These are phyloP conservation scores for Punctoribates punctum DNA, from an alignment of 2,888 invertebrate genomes.

Conservation along the genomic window DNA sequence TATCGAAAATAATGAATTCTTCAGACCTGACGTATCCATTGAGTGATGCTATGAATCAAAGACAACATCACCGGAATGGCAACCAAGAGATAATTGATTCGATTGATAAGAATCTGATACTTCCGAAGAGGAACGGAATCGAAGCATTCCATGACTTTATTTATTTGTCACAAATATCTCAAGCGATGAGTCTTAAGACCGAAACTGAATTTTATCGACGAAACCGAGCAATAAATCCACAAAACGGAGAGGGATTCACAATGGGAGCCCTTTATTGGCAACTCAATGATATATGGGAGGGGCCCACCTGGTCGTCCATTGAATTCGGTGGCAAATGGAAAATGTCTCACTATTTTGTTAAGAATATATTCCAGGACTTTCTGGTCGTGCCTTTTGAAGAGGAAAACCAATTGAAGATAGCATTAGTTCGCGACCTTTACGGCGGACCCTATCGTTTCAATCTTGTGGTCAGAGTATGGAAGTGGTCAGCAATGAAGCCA, in stretches of 20 bases:
- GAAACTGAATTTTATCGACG: slow-evolving; percentile 79
- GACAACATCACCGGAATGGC: slow-evolving; percentile 68
- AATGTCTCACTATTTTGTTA: slow-evolving; percentile 82
- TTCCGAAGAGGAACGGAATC: slow-evolving; percentile 57
- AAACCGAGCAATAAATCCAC: slow-evolving; percentile 54
- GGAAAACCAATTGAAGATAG: slow-evolving; percentile 44
- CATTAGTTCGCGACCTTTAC: slow-evolving; percentile 45
- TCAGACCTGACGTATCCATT: slow-evolving; percentile 53
- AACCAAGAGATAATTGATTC: slow-evolving; percentile 42
- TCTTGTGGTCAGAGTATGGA: slow-evolving; percentile 44
- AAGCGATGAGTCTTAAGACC: slow-evolving; percentile 80
- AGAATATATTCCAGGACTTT: slow-evolving; percentile 62
- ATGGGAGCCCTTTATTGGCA: slow-evolving; percentile 99
- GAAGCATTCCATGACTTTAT: slow-evolving; percentile 64
- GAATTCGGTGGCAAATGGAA: slow-evolving; percentile 74
- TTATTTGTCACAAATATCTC: slow-evolving; percentile 76
- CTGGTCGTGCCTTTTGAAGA: slow-evolving; percentile 54
- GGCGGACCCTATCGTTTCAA: not conserved
- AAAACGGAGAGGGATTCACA: slow-evolving; percentile 65
- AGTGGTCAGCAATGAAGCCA: slow-evolving; percentile 47
- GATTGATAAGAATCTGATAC: slow-evolving; percentile 63
- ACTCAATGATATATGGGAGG: slow-evolving; percentile 92
- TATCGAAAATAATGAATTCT: slow-evolving; percentile 59
- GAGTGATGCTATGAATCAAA: slow-evolving; percentile 61
- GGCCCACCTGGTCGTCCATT: slow-evolving; percentile 90